phyloP scores from a whole-genome alignment of 2,888 invertebrate species.

The Apodemia hepburni region DNA sequence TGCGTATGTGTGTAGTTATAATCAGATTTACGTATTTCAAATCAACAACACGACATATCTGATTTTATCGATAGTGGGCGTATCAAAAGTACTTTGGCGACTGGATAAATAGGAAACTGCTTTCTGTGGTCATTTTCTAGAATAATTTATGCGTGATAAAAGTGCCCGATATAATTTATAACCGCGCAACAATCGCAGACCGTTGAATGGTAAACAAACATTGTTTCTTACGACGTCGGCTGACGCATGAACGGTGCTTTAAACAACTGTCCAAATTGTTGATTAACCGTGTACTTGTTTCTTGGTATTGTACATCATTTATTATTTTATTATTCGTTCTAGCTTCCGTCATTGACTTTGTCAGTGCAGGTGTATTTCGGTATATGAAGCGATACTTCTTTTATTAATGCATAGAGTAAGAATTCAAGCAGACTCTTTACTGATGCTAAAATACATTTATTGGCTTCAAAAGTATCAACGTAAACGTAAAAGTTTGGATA shows the following conservation, averaged over 20 bases:
- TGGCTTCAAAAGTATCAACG: too few relatives aligned
- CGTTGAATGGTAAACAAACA: slow-evolving; percentile 12
- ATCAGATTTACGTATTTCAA: too few relatives aligned
- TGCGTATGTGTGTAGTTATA: too few relatives aligned
- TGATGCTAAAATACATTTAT: too few relatives aligned
- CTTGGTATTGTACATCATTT: slow-evolving; percentile 3
- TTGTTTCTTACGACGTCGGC: slow-evolving; percentile 10
- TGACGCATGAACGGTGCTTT: slow-evolving; percentile 18
- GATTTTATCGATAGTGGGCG: background rate
- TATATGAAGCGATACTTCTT: background rate
- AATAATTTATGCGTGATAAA: slow-evolving; percentile 9
- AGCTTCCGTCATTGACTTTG: background rate
- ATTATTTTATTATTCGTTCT: background rate
- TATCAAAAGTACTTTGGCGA: background rate
- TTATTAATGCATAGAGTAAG: background rate
- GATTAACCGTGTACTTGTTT: background rate
- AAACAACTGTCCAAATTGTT: slow-evolving; percentile 15
- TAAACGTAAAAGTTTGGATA: too few relatives aligned
- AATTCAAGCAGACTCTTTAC: too few relatives aligned
- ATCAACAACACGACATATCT: too few relatives aligned
- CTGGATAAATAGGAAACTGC: background rate
- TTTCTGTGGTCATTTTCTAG: background rate
- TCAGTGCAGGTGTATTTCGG: background rate
- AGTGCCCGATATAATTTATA: slow-evolving; percentile 7
- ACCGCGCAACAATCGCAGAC: slow-evolving; percentile 8